These are phyloP conservation scores for Telmatherina bonti DNA, from an alignment of 2,797 vertebrate species.

Conservation along the genomic window DNA sequence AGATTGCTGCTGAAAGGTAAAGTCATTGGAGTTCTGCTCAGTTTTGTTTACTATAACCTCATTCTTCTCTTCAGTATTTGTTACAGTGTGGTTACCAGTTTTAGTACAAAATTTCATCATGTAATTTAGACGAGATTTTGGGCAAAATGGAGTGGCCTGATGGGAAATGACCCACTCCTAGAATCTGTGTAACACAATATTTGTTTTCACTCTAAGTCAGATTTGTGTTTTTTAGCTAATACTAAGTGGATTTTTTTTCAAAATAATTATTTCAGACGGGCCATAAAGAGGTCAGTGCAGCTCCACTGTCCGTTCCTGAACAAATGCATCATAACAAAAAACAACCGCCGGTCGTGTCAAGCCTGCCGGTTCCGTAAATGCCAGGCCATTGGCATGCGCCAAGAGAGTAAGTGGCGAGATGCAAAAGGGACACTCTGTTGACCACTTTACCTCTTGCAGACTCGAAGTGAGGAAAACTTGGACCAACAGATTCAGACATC, in stretches of 20 bases:
- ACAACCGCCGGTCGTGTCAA: constrained; percentile 85
- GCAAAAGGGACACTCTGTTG: background rate
- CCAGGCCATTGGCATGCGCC: constrained; percentile 85
- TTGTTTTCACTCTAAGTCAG: constrained; percentile 1
- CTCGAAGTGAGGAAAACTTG: background rate
- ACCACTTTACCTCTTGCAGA: background rate
- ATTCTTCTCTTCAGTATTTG: no score
- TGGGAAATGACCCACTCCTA: no score
- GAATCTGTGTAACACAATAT: background rate
- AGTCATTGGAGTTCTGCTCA: no score
- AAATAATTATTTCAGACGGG: constrained; percentile 70
- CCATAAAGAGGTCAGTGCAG: constrained; percentile 78
- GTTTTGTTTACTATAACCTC: no score
- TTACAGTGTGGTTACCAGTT: no score
- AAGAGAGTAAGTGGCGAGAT: constrained; percentile 79
- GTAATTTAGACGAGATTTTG: no score
- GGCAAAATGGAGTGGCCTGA: no score
- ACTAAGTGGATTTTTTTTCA: constrained; percentile 20
- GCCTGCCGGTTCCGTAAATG: constrained; percentile 87
- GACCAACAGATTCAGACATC: background rate
- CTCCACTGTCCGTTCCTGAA: constrained; percentile 81
- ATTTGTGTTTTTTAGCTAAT: constrained; percentile 24
- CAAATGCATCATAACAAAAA: constrained; percentile 83
- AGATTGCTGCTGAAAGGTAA: background rate
- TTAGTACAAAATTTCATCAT: no score